phyloP scores from a whole-genome alignment of 2,888 invertebrate species.

The Philaethria dido region DNA sequence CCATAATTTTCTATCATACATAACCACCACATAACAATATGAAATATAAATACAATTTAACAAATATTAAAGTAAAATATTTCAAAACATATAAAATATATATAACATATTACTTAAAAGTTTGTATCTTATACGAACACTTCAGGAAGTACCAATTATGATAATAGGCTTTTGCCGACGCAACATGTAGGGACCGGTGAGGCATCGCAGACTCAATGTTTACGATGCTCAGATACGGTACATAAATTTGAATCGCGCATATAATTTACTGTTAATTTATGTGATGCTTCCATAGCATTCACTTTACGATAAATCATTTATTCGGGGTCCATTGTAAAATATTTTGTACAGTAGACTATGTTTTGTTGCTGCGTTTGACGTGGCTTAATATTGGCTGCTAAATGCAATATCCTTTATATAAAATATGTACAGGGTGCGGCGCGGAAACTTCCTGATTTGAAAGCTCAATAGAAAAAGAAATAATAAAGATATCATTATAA shows the following conservation, averaged over 20 bases:
- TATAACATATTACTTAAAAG: background rate
- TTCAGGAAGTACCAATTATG: background rate
- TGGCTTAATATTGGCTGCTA: background rate
- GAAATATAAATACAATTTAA: too few species aligned
- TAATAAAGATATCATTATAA: too few species aligned
- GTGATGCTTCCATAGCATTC: conserved; percentile 20
- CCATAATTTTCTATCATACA: too few species aligned
- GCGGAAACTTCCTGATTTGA: too few species aligned
- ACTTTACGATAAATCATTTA: conserved; percentile 25
- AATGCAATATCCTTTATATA: background rate
- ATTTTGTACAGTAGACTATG: conserved; percentile 5
- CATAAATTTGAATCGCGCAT: conserved; percentile 23
- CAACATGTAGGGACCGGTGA: background rate
- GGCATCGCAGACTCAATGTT: conserved; percentile 7
- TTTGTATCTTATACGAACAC: background rate
- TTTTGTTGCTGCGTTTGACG: conserved; percentile 14
- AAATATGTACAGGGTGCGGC: background rate
- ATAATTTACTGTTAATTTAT: conserved; percentile 25
- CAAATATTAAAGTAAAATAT: too few species aligned
- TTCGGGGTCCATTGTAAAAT: conserved; percentile 7
- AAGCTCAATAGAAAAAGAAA: too few species aligned
- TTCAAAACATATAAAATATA: too few species aligned
- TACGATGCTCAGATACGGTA: conserved; percentile 7
- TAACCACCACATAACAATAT: too few species aligned
- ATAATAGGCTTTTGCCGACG: conserved; percentile 4